Evolutionary conservation across 1,140 invertebrate genomes (phyloP).

Genomic region (Sycophaga agraensis): DNA sequence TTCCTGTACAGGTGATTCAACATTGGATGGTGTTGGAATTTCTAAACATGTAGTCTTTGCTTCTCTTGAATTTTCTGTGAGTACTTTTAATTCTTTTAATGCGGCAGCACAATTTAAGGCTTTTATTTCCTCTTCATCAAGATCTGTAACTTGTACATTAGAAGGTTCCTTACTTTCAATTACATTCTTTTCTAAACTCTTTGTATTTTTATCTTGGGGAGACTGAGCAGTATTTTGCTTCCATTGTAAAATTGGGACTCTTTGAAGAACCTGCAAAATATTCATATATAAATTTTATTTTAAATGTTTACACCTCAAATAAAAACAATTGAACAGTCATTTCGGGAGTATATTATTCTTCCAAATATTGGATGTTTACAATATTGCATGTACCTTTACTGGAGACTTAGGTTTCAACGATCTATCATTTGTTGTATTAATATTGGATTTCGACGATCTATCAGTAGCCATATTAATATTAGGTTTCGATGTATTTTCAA

Average conservation of each 20-base stretch:
- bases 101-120: slow-evolving; percentile 17
- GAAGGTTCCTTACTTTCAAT: slow-evolving; percentile 9
- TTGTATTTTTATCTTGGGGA: slow-evolving; percentile 28
- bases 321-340: no score
- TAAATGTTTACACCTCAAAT: background rate
- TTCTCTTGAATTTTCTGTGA: slow-evolving; percentile 11
- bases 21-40: slow-evolving; percentile 9
- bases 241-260: slow-evolving; percentile 18
- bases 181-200: slow-evolving; percentile 12
- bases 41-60: slow-evolving; percentile 6
- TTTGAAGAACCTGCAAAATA: slow-evolving; percentile 24
- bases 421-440: no score
- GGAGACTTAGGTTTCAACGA: slow-evolving; percentile 27
- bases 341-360: no score
- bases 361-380: no score
- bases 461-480: no score
- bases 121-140: slow-evolving; percentile 38
- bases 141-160: slow-evolving; percentile 38
- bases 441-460: no score
- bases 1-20: slow-evolving; percentile 14
- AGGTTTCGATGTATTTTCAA: background rate
- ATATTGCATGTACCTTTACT: slow-evolving; percentile 23
- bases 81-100: slow-evolving; percentile 11
- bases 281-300: background rate
- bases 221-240: slow-evolving; percentile 1